A percentile compares a stretch with the other conserved stretches of the same genome.
phyloP scores from a whole-genome alignment of 1,140 invertebrate species.

The Aphelinus certus region DNA sequence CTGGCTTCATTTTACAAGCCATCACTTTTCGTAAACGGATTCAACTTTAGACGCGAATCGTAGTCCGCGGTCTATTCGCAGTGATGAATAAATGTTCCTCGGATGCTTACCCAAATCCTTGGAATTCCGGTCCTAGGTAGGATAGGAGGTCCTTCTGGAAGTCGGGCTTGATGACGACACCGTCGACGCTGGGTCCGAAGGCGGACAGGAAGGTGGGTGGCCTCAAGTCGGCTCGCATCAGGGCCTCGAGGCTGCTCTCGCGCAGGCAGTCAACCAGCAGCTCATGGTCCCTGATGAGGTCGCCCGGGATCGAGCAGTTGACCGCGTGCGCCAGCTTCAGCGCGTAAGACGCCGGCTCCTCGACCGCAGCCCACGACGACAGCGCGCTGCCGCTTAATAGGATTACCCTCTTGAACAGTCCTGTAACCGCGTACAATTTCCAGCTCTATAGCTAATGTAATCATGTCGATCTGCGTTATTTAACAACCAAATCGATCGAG shows the following conservation, averaged over 20 bases:
- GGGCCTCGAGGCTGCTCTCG: constrained; percentile 78
- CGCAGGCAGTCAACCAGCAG: constrained; percentile 83
- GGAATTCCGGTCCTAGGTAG: constrained; percentile 74
- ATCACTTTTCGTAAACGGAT: constrained; percentile 14
- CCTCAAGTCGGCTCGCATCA: constrained; percentile 81
- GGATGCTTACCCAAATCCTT: constrained; percentile 68
- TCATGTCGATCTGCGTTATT: too few relatives aligned
- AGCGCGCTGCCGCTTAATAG: constrained; percentile 92
- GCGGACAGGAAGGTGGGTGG: constrained; percentile 85
- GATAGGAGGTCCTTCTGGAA: constrained; percentile 80
- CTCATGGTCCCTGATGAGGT: constrained; percentile 81
- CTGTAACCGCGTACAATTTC: constrained; percentile 57
- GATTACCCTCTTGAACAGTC: constrained; percentile 89
- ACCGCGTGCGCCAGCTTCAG: constrained; percentile 83
- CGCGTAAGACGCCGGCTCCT: constrained; percentile 88
- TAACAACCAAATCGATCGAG: too few relatives aligned
- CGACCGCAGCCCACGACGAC: constrained; percentile 92
- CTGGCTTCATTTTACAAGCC: too few relatives aligned
- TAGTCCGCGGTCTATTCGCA: too few relatives aligned
- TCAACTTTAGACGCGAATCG: not conserved
- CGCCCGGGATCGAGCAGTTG: constrained; percentile 86
- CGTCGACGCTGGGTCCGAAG: constrained; percentile 87
- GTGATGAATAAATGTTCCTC: not conserved
- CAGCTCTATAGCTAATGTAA: too few relatives aligned
- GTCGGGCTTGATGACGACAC: constrained; percentile 84